Evolutionary conservation across 2,888 invertebrate genomes (phyloP), one percentile per base, ranked within the genome.

Genomic region (Euphydryas editha): DNA sequence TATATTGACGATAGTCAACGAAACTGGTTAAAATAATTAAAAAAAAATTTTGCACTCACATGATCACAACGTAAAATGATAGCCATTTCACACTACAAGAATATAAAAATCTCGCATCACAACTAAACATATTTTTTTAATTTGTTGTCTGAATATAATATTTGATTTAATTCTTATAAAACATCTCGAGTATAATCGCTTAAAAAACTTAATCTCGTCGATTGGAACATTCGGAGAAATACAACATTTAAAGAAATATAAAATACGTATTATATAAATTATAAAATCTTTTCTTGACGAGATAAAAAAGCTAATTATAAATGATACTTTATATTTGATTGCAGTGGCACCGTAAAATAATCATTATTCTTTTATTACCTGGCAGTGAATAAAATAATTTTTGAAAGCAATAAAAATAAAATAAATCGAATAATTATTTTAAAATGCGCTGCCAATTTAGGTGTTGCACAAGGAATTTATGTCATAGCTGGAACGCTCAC

Each of bases 31-130:
- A 78, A 81, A 77, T 82, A 84, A 82, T 79, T 59, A 54, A 68
- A 62, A 81, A 83, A 81, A 79, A 87, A 87, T 92, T 92, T 92
- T 92, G 92, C 92, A 92, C 92, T 92, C 87, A 85, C 84, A 88
- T 90, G 86, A 92, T 92, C 92, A 92, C 92, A 90, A 91, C 85
- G 91, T 88, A 90, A 92, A 92, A 92, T 92, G 92, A 84, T 81
- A 77, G 79, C 81, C 92, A 91, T 91, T 92, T 92, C 88, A 91
- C 90, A 87, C 84, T 83, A 86, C 84, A 90, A 90, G 67, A 72
- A 67, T 71, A 72, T 72, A 70, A 72, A 65, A 69, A 72, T 71
- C 24, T 68, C 71, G 46, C 64, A 68, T 66, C 65, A 73, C 65
- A 71, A 71, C 62, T 66, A 65, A 69, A 70, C 42, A 63, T 64